Evolutionary conservation across 2,888 invertebrate species (phyloP).

Genomic region (Sarcophaga caerulescens): DNA sequence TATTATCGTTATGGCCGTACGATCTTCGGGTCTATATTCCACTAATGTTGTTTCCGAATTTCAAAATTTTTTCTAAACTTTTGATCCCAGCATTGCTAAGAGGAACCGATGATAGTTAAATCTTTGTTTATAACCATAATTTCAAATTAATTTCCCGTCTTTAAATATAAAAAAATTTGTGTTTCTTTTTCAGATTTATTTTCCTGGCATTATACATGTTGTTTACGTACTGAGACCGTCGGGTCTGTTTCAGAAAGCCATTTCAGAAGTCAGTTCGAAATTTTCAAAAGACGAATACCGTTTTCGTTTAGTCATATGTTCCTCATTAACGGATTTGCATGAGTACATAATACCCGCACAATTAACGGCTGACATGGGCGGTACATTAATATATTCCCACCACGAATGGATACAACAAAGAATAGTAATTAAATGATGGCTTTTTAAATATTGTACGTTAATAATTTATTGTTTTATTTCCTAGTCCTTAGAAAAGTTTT

Average conservation of each 20-base stretch:
- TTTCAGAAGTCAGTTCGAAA: slow-evolving; percentile 94
- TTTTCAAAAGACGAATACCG: slow-evolving; percentile 95
- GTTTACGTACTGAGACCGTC: slow-evolving; percentile 96
- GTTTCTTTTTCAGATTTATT: slow-evolving; percentile 88
- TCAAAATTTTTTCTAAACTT: too few species aligned
- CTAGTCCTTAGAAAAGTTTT: slow-evolving; percentile 97
- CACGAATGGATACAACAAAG: slow-evolving; percentile 98
- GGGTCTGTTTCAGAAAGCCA: slow-evolving; percentile 97
- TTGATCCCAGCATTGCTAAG: too few species aligned
- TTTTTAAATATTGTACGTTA: background rate
- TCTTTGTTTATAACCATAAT: background rate
- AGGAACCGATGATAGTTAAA: too few species aligned
- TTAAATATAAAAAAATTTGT: slow-evolving; percentile 7
- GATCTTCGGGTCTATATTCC: too few species aligned
- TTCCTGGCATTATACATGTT: slow-evolving; percentile 95
- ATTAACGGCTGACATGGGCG: slow-evolving; percentile 94
- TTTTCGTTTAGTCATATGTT: slow-evolving; percentile 94
- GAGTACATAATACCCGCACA: slow-evolving; percentile 92
- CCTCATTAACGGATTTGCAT: slow-evolving; percentile 91
- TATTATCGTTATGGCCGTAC: too few species aligned
- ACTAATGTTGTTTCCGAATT: too few species aligned
- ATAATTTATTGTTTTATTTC: slow-evolving; percentile 71
- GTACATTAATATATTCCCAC: slow-evolving; percentile 93
- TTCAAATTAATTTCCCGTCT: background rate
- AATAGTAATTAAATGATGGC: slow-evolving; percentile 82